These are phyloP conservation scores for Metridium senile DNA, from an alignment of 92 coral and sea anemone genomes.

Conservation along the genomic window DNA sequence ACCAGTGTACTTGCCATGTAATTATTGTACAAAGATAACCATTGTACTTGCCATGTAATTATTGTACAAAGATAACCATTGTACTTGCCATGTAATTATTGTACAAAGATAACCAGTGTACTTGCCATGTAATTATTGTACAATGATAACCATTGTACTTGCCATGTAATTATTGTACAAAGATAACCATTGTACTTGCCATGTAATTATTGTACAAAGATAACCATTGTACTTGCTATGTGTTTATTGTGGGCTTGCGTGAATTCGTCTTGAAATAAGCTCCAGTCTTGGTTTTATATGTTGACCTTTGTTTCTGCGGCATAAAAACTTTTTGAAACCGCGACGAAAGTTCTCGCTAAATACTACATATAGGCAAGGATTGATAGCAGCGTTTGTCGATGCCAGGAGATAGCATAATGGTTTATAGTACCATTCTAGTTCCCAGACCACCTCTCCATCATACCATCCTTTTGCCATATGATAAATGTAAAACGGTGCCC, in stretches of 20 bases:
- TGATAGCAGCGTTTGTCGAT: conserved; percentile 25
- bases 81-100: no score
- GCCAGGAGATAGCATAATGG: conserved; percentile 33
- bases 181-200: no score
- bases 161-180: no score
- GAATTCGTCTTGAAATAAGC: neutral
- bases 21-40: no score
- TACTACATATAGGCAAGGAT: conserved; percentile 26
- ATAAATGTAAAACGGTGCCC: conserved; percentile 37
- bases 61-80: no score
- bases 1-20: no score
- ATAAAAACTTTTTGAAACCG: conserved; percentile 17
- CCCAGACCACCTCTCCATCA: neutral
- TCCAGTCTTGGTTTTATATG: neutral
- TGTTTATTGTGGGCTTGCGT: neutral
- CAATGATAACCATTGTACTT: no score
- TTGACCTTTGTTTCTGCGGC: neutral
- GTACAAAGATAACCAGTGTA: no score
- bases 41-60: no score
- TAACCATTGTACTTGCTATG: no score
- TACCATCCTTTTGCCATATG: conserved; percentile 32
- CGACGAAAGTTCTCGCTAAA: conserved; percentile 25
- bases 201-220: no score
- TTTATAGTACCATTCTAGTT: conserved; percentile 23
- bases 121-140: no score